Percentiles rank a stretch among this genome's conserved stretches.
Conservation (phyloP, 2,797 vertebrate genomes). For the Eulemur albifrons region DNA sequence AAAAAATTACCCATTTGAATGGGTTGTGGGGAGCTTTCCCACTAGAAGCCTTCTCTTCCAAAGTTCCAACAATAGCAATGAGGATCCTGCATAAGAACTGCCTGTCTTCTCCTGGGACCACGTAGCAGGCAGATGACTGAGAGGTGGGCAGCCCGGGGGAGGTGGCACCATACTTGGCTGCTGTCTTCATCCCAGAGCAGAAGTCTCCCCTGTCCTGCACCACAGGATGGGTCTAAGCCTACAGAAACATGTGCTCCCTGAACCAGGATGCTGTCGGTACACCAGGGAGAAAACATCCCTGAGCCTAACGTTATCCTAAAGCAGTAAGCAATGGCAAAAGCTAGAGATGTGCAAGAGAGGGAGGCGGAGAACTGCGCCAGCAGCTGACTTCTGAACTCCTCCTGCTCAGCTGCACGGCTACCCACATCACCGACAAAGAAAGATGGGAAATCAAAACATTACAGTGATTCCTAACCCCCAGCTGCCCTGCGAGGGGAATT, state of each 20-base stretch:
- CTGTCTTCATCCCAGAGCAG: not conserved
- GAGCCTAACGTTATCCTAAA: not conserved
- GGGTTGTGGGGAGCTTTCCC: not conserved
- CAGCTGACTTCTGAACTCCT: not conserved
- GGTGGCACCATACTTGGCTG: not conserved
- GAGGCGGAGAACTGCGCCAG: not conserved
- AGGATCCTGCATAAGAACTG: not conserved
- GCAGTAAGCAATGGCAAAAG: not conserved
- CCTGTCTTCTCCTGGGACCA: not conserved
- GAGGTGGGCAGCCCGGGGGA: too few species aligned
- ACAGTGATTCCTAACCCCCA: not conserved
- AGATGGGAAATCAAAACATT: slow-evolving; percentile 47
- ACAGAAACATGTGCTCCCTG: not conserved
- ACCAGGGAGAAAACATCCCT: not conserved
- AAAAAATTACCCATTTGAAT: not conserved
- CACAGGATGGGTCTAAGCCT: not conserved
- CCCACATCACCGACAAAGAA: not conserved
- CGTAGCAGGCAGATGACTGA: not conserved
- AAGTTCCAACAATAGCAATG: not conserved
- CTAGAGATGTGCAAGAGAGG: not conserved
- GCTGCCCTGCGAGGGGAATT: not conserved
- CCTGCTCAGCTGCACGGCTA: not conserved
- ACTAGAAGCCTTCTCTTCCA: not conserved
- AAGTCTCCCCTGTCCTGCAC: not conserved
- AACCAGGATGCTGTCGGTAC: fast-evolving